These are phyloP conservation scores for Malacosoma neustria DNA, from an alignment of 2,888 invertebrate species.

Conservation along the genomic window DNA sequence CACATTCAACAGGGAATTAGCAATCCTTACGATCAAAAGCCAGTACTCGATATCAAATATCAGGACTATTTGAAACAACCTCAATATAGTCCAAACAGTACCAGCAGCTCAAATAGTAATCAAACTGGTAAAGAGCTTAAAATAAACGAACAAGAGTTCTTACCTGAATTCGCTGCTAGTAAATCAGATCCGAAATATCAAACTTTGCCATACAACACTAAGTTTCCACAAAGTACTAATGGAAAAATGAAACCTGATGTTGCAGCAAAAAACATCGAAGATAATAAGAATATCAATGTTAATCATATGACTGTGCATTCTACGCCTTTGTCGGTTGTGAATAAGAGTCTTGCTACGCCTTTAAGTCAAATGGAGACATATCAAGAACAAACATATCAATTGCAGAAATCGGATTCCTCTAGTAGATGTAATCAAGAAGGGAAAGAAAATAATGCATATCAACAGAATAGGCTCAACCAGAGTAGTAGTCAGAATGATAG, in stretches of 20 bases:
- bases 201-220: constrained; percentile 92
- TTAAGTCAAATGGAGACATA: constrained; percentile 75
- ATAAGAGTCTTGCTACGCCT: constrained; percentile 79
- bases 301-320: constrained; percentile 74
- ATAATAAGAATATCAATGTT: constrained; percentile 56
- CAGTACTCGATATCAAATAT: constrained; percentile 61
- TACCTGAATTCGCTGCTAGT: constrained; percentile 83
- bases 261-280: constrained; percentile 52
- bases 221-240: constrained; percentile 79
- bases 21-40: constrained; percentile 63
- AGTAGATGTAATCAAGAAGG: constrained; percentile 69
- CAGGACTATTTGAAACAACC: constrained; percentile 66
- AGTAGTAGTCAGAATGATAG: constrained; percentile 55
- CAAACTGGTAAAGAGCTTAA: constrained; percentile 64
- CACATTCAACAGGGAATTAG: constrained; percentile 66
- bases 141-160: constrained; percentile 71
- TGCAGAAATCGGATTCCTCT: constrained; percentile 69
- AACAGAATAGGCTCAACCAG: constrained; percentile 59
- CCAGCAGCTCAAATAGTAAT: constrained; percentile 65
- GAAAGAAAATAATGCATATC: constrained; percentile 74
- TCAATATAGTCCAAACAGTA: constrained; percentile 75
- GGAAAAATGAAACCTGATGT: constrained; percentile 54
- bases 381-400: constrained; percentile 69
- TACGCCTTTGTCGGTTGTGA: constrained; percentile 69
- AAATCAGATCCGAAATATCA: constrained; percentile 94